These are phyloP conservation scores for Drosophila lowei DNA, from an alignment of 1,140 invertebrate genomes.

Conservation along the genomic window DNA sequence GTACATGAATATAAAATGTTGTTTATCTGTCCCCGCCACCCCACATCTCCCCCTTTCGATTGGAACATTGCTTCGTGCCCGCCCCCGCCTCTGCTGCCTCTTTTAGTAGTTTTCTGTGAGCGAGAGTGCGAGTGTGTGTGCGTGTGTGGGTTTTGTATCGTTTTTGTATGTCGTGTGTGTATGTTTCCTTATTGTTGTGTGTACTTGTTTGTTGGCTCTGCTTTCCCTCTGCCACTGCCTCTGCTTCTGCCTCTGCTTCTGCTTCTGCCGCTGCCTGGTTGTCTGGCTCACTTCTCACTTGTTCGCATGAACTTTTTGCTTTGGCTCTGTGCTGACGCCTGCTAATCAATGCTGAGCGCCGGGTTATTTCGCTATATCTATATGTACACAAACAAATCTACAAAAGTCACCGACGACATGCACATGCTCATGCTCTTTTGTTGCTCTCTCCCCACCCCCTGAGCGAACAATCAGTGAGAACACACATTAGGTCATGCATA, in stretches of 20 bases:
- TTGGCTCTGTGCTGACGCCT: constrained; percentile 62
- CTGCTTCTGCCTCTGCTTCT: constrained; percentile 37
- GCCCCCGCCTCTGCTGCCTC: constrained; percentile 16
- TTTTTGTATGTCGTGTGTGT: constrained; percentile 59
- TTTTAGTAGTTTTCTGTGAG: constrained; percentile 45
- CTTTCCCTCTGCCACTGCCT: constrained; percentile 43
- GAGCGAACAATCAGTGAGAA: neutral
- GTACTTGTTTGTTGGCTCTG: constrained; percentile 70
- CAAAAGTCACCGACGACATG: constrained; percentile 72
- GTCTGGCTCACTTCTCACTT: constrained; percentile 59
- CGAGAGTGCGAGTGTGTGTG: constrained; percentile 7
- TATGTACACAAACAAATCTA: constrained; percentile 82
- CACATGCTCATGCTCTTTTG: constrained; percentile 42
- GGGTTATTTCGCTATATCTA: constrained; percentile 79
- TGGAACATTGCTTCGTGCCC: constrained; percentile 10
- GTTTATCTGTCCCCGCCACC: constrained; percentile 57
- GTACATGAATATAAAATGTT: constrained; percentile 80
- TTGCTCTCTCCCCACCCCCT: neutral
- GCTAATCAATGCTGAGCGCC: constrained; percentile 80
- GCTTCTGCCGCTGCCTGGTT: constrained; percentile 43
- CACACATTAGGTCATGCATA: constrained; percentile 48
- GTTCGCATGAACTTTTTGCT: constrained; percentile 75
- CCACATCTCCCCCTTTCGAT: no score
- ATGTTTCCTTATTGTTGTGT: constrained; percentile 79
- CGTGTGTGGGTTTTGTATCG: constrained; percentile 48